Evolutionary conservation across 2,888 invertebrate species (phyloP).

Genomic region (Pseudococcus longispinus): DNA sequence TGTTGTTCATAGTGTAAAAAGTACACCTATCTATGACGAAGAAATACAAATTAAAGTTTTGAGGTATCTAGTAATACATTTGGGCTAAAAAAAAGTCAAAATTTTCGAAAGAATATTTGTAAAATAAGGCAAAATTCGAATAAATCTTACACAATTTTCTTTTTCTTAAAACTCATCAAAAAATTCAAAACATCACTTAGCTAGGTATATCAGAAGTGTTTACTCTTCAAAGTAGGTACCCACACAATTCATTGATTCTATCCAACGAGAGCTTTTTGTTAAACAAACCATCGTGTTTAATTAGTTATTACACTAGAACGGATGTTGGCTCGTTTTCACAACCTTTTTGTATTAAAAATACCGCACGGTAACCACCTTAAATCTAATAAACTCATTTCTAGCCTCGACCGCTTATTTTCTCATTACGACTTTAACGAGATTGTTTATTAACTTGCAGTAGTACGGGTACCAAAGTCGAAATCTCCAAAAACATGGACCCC

Average conservation of each 20-base stretch:
- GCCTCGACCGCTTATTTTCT: slow-evolving; percentile 10
- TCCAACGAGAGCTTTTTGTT: neutral
- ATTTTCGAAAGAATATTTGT: neutral
- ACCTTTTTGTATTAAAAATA: slow-evolving; percentile 16
- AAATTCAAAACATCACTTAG: neutral
- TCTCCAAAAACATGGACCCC: too few species aligned
- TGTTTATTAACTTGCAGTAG: neutral
- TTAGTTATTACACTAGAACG: slow-evolving; percentile 20
- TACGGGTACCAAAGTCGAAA: too few species aligned
- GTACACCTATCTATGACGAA: too few species aligned
- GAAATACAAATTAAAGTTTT: too few species aligned
- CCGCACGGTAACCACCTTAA: neutral
- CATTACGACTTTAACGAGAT: slow-evolving; percentile 10
- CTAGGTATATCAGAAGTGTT: neutral
- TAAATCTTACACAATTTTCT: neutral
- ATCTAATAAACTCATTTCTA: slow-evolving; percentile 18
- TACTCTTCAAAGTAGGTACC: neutral
- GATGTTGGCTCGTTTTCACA: slow-evolving; percentile 2
- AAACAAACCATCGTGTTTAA: neutral
- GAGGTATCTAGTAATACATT: too few species aligned
- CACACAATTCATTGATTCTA: neutral
- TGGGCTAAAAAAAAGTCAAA: neutral
- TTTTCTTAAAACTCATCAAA: neutral
- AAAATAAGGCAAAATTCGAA: neutral
- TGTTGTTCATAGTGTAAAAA: neutral